Conservation (phyloP, 2,888 invertebrate species). For the Octodonta nipae region DNA sequence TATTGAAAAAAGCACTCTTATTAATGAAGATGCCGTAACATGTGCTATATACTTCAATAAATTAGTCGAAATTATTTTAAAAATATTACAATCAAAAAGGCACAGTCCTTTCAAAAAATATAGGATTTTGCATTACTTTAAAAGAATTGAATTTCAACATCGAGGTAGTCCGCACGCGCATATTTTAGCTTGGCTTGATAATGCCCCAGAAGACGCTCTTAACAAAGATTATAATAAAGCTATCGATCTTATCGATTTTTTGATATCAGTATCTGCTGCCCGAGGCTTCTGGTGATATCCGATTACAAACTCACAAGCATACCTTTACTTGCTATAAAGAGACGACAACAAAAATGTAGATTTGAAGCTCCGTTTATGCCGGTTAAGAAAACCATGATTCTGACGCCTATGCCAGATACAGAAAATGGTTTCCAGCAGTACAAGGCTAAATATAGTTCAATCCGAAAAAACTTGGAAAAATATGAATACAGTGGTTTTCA, state of each 20-base stretch:
- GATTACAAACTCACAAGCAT: background rate
- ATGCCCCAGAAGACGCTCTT: constrained; percentile 3
- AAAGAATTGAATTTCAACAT: constrained; percentile 28
- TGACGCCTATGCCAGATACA: background rate
- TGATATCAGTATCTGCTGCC: background rate
- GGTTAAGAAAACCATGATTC: background rate
- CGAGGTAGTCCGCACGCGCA: constrained; percentile 24
- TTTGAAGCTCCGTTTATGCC: background rate
- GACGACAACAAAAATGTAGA: background rate
- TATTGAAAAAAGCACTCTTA: background rate
- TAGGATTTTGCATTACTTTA: constrained; percentile 24
- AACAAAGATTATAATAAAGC: background rate
- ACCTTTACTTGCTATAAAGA: background rate
- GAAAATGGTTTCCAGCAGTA: background rate
- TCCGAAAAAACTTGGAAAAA: constrained; percentile 1
- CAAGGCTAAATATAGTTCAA: background rate
- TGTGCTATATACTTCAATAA: constrained; percentile 22
- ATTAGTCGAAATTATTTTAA: constrained; percentile 22
- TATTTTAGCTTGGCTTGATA: constrained; percentile 3
- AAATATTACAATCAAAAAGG: constrained; percentile 18
- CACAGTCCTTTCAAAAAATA: constrained; percentile 25
- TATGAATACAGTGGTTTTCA: constrained; percentile 1
- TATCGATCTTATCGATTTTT: background rate
- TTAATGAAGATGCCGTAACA: constrained; percentile 7
- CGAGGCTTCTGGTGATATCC: background rate